Evolutionary conservation across 2,888 invertebrate species (phyloP).

Genomic region (Dusona sp.): DNA sequence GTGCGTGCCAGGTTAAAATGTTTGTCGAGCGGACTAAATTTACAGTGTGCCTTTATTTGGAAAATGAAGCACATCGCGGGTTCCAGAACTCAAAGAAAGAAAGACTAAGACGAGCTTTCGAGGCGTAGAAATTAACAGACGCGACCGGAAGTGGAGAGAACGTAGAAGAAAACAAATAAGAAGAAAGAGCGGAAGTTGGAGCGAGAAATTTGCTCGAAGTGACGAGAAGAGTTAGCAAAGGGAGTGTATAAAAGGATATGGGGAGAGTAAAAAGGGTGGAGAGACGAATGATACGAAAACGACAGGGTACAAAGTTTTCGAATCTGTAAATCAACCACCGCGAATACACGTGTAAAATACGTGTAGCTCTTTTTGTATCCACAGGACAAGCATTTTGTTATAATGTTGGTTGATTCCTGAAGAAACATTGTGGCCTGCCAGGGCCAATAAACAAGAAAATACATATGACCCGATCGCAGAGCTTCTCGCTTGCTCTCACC

Average conservation of each 20-base stretch:
- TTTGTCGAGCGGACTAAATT: slow-evolving; percentile 71
- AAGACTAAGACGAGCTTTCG: not conserved
- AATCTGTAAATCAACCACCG: slow-evolving; percentile 75
- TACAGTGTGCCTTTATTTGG: slow-evolving; percentile 75
- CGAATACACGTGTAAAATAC: slow-evolving; percentile 60
- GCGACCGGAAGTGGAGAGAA: slow-evolving; percentile 29
- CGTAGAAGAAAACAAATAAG: slow-evolving; percentile 28
- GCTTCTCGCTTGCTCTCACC: slow-evolving; percentile 18
- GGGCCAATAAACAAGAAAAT: not conserved
- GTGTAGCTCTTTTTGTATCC: not conserved
- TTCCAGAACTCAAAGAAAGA: not conserved
- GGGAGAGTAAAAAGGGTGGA: slow-evolving; percentile 46
- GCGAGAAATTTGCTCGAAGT: not conserved
- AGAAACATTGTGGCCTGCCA: slow-evolving; percentile 28
- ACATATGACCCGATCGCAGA: not conserved
- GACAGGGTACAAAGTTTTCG: slow-evolving; percentile 83
- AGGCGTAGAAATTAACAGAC: slow-evolving; percentile 12
- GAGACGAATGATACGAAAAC: slow-evolving; percentile 67
- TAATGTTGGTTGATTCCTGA: not conserved
- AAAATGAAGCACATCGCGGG: not conserved
- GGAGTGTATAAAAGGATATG: not conserved
- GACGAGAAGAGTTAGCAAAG: not conserved
- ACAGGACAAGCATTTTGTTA: not conserved
- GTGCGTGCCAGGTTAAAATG: not conserved
- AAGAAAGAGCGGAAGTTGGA: slow-evolving; percentile 6